These are phyloP conservation scores for Eulithis testata DNA, from an alignment of 2,888 invertebrate species.

Conservation along the genomic window DNA sequence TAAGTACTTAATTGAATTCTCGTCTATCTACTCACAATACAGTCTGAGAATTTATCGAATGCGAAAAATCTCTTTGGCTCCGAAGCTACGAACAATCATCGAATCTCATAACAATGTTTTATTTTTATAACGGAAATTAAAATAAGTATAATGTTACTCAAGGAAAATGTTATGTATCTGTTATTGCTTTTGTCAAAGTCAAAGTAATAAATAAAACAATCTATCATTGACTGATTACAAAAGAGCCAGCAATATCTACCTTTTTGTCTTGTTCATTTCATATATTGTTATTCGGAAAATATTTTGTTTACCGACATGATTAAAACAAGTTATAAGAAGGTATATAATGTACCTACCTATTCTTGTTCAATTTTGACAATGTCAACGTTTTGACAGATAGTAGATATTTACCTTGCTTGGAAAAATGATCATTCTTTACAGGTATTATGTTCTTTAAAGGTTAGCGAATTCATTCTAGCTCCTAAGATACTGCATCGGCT, in stretches of 20 bases:
- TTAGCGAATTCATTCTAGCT: too few relatives aligned
- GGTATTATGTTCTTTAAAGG: too few relatives aligned
- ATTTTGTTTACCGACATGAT: slow-evolving; percentile 42
- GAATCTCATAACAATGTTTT: slow-evolving; percentile 8
- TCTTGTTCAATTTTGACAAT: too few relatives aligned
- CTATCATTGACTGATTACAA: slow-evolving; percentile 45
- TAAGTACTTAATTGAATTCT: not conserved
- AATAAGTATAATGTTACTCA: not conserved
- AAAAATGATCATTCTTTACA: too few relatives aligned
- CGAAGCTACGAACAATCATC: slow-evolving; percentile 4
- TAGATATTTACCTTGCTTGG: too few relatives aligned
- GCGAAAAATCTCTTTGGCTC: not conserved
- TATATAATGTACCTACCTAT: too few relatives aligned
- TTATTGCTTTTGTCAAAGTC: slow-evolving; percentile 26
- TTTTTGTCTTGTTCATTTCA: slow-evolving; percentile 24
- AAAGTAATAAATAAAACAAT: slow-evolving; percentile 31
- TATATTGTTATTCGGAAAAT: slow-evolving; percentile 51
- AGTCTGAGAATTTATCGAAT: not conserved
- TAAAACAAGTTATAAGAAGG: not conserved
- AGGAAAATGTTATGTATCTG: slow-evolving; percentile 11
- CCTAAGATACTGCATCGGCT: too few relatives aligned
- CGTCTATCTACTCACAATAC: not conserved
- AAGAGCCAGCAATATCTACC: slow-evolving; percentile 31
- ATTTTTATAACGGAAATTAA: slow-evolving; percentile 11
- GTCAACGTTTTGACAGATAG: too few relatives aligned